These are phyloP conservation scores for Pygocentrus nattereri DNA, from an alignment of 2,797 vertebrate genomes.

Conservation along the genomic window DNA sequence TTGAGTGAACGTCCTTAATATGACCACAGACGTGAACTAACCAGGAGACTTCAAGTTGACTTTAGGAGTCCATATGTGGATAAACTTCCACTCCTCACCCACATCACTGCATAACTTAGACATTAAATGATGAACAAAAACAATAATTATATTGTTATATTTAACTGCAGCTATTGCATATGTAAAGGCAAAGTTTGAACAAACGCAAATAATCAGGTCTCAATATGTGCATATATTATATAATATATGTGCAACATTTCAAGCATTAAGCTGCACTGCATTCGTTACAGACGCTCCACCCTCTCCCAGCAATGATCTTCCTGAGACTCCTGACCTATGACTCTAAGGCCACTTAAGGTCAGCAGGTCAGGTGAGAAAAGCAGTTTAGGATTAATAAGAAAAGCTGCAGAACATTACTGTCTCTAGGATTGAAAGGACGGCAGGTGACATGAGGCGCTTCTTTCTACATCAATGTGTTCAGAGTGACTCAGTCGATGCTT, in stretches of 20 bases:
- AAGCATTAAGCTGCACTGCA: conserved; percentile 22
- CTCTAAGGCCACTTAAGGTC: conserved; percentile 37
- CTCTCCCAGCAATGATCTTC: conserved; percentile 20
- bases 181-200: too few species aligned
- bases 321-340: conserved; percentile 8
- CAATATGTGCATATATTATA: too few species aligned
- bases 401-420: conserved; percentile 1
- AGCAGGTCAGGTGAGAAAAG: conserved; percentile 43
- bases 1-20: too few species aligned
- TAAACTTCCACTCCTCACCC: too few species aligned
- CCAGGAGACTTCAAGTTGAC: too few species aligned
- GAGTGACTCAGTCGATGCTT: background rate
- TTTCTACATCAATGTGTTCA: background rate
- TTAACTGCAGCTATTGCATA: too few species aligned
- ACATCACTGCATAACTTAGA: too few species aligned
- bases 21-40: too few species aligned
- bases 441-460: conserved; percentile 5
- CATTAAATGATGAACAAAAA: too few species aligned
- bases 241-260: too few species aligned
- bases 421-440: background rate
- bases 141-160: too few species aligned
- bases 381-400: conserved; percentile 41
- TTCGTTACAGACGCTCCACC: background rate
- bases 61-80: too few species aligned
- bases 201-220: background rate